These are phyloP conservation scores for Orientallactaga sibirica DNA, from an alignment of 2,797 vertebrate genomes.

Conservation along the genomic window DNA sequence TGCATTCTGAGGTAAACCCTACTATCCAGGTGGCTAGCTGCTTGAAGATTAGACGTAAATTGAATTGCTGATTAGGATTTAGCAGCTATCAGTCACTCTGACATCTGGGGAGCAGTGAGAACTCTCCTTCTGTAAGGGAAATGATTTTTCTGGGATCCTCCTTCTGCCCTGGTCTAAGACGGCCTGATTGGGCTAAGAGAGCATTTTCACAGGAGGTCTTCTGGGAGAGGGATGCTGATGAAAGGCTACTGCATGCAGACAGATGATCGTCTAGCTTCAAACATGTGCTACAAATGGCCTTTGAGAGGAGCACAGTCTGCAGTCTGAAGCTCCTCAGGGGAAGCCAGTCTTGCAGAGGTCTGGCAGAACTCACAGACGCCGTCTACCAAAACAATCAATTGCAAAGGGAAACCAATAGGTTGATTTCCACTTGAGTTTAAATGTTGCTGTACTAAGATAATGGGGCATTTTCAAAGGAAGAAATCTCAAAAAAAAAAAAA, in stretches of 20 bases:
- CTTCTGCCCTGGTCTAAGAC: not conserved
- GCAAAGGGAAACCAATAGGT: not conserved
- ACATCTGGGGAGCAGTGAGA: not conserved
- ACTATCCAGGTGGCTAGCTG: conserved; percentile 31
- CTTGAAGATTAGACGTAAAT: conserved; percentile 62
- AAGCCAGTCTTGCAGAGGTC: not conserved
- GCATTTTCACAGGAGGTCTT: conserved; percentile 54
- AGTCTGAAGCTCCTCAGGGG: not conserved
- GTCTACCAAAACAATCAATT: not conserved
- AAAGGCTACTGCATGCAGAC: conserved; percentile 27
- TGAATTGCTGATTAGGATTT: conserved; percentile 69
- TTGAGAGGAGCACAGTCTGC: not conserved
- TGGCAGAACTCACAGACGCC: not conserved
- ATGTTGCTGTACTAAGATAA: not conserved
- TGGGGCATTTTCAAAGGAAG: not conserved
- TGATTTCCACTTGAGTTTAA: not conserved
- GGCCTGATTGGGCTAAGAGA: not conserved
- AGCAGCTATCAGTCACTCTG: not conserved
- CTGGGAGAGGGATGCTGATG: conserved; percentile 53
- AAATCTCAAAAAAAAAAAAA: not conserved
- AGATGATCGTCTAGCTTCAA: not conserved
- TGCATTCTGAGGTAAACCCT: conserved; percentile 57
- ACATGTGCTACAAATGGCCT: not conserved
- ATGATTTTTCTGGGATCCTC: conserved; percentile 23
- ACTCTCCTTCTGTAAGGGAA: conserved; percentile 43